A percentile compares a stretch with the other conserved stretches of the same genome.
These are phyloP conservation scores for Chymomyza caudatula DNA, from an alignment of 2,888 invertebrate genomes.

Conservation along the genomic window DNA sequence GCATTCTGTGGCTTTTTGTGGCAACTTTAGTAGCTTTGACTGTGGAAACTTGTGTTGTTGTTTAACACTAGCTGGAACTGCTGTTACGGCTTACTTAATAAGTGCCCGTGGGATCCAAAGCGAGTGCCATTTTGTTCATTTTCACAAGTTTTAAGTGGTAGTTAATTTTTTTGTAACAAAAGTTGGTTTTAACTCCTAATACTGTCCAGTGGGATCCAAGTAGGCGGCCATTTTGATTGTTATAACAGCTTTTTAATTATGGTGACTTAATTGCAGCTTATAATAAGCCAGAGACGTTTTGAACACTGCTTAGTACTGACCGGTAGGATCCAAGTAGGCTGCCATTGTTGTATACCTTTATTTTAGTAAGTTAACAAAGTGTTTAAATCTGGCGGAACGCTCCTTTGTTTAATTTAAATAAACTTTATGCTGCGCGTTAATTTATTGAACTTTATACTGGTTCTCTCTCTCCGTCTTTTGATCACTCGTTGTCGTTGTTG, in stretches of 20 bases:
- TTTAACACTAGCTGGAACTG: not conserved
- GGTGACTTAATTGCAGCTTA: not conserved
- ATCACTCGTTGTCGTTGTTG: not conserved
- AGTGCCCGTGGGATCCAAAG: constrained; percentile 77
- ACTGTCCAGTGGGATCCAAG: constrained; percentile 78
- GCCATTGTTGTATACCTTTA: constrained; percentile 64
- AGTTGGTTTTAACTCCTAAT: constrained; percentile 45
- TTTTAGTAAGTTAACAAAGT: constrained; percentile 47
- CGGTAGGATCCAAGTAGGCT: constrained; percentile 77
- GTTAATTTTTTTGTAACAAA: not conserved
- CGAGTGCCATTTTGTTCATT: constrained; percentile 69
- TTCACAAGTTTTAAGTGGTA: not conserved
- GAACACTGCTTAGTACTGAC: constrained; percentile 70
- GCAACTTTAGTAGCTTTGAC: not conserved
- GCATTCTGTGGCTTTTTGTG: constrained; percentile 49
- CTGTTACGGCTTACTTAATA: constrained; percentile 53
- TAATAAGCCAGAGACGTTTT: not conserved
- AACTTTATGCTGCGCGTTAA: constrained; percentile 28
- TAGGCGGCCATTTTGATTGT: constrained; percentile 65
- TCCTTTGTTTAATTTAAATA: constrained; percentile 58
- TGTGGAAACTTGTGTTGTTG: not conserved
- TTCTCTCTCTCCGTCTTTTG: constrained; percentile 27
- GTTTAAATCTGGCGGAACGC: constrained; percentile 46
- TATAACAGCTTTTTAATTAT: constrained; percentile 1
- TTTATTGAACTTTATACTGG: constrained; percentile 59